These are phyloP conservation scores for Leptopterna dolabrata DNA, from an alignment of 2,888 invertebrate genomes.

Conservation along the genomic window DNA sequence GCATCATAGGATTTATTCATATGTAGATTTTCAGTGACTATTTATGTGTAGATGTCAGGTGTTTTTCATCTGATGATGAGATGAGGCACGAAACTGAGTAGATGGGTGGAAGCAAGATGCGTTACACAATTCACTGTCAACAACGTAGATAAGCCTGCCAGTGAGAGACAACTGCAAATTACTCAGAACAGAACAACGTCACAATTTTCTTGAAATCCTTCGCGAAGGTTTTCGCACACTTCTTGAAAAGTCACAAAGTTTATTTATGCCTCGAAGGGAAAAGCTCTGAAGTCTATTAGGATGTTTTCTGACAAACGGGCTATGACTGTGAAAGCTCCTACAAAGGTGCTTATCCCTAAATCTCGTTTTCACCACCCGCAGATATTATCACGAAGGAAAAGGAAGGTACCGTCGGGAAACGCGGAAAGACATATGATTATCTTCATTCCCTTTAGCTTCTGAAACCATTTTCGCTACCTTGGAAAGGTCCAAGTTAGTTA, in stretches of 20 bases:
- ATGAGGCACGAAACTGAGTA: no score
- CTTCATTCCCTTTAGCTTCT: background rate
- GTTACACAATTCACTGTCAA: no score
- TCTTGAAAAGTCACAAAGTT: background rate
- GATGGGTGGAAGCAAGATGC: no score
- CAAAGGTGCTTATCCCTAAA: slow-evolving; percentile 32
- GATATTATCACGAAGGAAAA: background rate
- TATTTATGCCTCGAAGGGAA: background rate
- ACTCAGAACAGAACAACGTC: no score
- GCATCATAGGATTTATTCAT: no score
- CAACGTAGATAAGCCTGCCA: no score
- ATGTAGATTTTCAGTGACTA: no score
- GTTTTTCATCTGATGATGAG: no score
- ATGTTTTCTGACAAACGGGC: background rate
- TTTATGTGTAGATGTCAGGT: no score
- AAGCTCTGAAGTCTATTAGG: background rate
- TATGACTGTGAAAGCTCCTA: background rate
- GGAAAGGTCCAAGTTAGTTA: slow-evolving; percentile 19
- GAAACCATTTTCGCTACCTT: background rate
- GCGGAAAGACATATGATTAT: slow-evolving; percentile 15
- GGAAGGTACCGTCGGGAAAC: background rate
- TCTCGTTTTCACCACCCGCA: background rate
- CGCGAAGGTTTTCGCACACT: background rate
- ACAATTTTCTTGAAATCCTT: no score
- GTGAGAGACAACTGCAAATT: no score